These are phyloP conservation scores for Loripinus fragilis DNA, from an alignment of 2,888 invertebrate genomes.

Conservation along the genomic window DNA sequence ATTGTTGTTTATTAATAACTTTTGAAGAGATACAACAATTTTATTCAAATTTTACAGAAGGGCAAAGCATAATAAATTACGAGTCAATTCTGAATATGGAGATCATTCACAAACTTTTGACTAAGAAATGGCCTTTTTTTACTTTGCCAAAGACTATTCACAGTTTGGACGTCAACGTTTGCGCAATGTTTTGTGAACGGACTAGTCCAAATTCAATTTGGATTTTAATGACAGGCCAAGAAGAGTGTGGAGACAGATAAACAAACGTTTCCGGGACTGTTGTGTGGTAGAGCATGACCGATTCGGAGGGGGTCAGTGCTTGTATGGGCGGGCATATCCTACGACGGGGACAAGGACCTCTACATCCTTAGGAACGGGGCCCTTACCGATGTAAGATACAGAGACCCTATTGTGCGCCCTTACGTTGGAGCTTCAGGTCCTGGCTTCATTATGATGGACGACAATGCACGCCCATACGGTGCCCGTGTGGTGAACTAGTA, in stretches of 20 bases:
- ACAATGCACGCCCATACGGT: background rate
- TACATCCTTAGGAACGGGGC: background rate
- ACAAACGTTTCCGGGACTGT: background rate
- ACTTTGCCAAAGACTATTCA: too few species aligned
- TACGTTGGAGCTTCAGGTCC: background rate
- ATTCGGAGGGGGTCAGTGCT: background rate
- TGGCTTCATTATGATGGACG: slow-evolving; percentile 1
- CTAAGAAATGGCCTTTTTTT: too few species aligned
- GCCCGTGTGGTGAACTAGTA: background rate
- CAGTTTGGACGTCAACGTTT: background rate
- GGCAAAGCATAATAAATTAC: too few species aligned
- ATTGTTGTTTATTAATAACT: too few species aligned
- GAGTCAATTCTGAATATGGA: too few species aligned
- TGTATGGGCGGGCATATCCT: background rate
- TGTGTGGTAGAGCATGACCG: background rate
- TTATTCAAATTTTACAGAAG: too few species aligned
- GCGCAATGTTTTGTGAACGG: background rate
- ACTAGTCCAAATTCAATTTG: background rate
- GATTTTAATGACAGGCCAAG: background rate
- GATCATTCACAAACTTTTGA: too few species aligned
- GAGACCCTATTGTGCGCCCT: background rate
- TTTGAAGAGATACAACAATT: too few species aligned
- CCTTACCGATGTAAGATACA: background rate
- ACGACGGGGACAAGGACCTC: background rate
- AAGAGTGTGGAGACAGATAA: background rate